Base-by-base conservation (phyloP, 2,113 vertebrate species). In the Prolemur simus region DNA sequence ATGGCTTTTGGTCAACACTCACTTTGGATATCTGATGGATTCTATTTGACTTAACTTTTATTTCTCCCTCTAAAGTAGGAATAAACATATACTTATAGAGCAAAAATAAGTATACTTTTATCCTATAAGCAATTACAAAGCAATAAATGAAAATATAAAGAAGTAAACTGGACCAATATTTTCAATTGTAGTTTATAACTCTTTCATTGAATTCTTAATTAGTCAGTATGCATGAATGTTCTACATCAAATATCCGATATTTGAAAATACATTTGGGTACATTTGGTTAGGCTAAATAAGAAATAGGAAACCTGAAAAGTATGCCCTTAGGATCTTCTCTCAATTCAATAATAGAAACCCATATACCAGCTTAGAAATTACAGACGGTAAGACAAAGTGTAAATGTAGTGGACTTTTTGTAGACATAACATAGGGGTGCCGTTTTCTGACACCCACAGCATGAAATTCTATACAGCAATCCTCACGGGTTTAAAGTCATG, bases 381-480 rank as follows among this genome's bases (percentile, higher is more conserved):
- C 5, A 74, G 89, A 69, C n/a, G 0, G 15, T 34, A 42, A 89
- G 60, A 73, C 71, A 39, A 25, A 45, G 45, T 45, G 10, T 21
- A 94, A 90, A 63, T 17, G 42, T 0, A 5, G 60, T 1, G 14
- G 37, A 4, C 2, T 0, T 14, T 0, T 14, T 18, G 25, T 27
- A n/a, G 47, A 34, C 42, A 11, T 42, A 29, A 73, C 37, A 58
- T 0, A 63, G 32, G n/a, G n/a, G 29, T 5, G 15, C 86, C 18
- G 6, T 21, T 9, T 34, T 68, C 23, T 34, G 83, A 83, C 78
- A 78, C 2, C 17, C 77, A 45, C 80, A 76, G 76, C 49, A 29
- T 90, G 96, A 96, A 96, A 97, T 93, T 56, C 76, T 93, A 96
- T 87, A 89, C 13, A 69, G 32, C 76, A 25, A 68, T 95, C 76